Evolutionary conservation across 2,888 invertebrate species (phyloP), one percentile per base, ranked within the genome.

Genomic region (Scaptomyza cyrtandrae): DNA sequence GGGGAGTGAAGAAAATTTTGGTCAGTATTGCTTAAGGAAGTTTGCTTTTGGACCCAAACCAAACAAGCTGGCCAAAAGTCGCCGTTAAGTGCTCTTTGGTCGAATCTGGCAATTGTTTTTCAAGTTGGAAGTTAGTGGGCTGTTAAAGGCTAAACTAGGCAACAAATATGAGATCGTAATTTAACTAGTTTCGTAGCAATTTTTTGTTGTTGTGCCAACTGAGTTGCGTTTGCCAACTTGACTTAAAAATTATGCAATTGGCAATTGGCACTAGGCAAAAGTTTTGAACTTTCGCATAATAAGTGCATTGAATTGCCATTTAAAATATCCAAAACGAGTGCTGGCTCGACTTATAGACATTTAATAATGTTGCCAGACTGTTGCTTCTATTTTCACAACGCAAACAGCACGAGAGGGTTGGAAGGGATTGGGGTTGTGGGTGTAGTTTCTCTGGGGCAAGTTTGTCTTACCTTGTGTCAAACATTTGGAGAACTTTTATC

Each of bases 91-190:
- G 54, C 60, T 45, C 14, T 29, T 9, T 43, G 24, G 29, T 54
- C 55, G 53, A 78, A 74, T 80, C 64, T 41, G 87, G 53, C 87
- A 80, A 80, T 87, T 78, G 81, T 86, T 80, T 58, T 58, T 53
- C 44, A 57, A 71, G 37, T 61, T 52, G 1, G 45, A 52, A 64
- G 24, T 56, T 48, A 55, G 44, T 29, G 41, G 37, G n/a, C 58
- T 39, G 43, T 58, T 44, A 33, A 68, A 55, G 56, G 33, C 43
- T 58, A 68, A 62, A 54, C 58, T 56, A 45, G 24, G 41, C 56
- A 62, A 71, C 67, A 77, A 62, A 66, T 49, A 48, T 56, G 41
- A 39, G 46, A 29, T 59, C 55, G 53, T 55, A 58, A 66, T 46
- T 76, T 55, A n/a, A 14, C 9, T 13, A 31, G n/a, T 52, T 64